These are phyloP conservation scores for Dendrocopos noguchii DNA, from an alignment of 2,113 vertebrate genomes.

Conservation along the genomic window DNA sequence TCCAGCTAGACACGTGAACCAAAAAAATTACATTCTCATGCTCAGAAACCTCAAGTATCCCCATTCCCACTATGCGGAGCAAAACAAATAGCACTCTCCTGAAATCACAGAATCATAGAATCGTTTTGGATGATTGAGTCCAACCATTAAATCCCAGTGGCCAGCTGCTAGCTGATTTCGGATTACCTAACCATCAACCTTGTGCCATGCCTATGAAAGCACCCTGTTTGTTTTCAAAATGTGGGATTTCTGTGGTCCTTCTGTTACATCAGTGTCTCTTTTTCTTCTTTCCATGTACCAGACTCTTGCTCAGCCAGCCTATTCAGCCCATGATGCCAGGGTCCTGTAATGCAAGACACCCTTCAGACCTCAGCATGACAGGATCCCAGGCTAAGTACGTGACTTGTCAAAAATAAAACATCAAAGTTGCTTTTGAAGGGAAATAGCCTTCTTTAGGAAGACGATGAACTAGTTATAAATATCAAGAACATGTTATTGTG, in stretches of 20 bases:
- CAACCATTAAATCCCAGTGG: neutral
- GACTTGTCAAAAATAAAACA: neutral
- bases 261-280: neutral
- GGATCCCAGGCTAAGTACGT: conserved; percentile 80
- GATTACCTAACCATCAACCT: accelerated
- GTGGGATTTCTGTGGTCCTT: neutral
- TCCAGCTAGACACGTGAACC: accelerated
- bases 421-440: neutral
- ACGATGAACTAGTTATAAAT: neutral
- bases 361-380: conserved; percentile 69
- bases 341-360: conserved; percentile 76
- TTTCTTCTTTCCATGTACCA: conserved; percentile 5
- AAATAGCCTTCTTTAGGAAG: neutral
- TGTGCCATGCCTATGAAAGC: accelerated
- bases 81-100: neutral
- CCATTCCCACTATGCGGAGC: neutral
- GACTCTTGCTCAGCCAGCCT: conserved; percentile 82
- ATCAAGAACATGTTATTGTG: neutral
- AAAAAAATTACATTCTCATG: accelerated
- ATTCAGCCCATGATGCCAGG: conserved; percentile 86
- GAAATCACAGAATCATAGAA: neutral
- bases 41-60: neutral
- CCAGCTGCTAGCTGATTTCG: neutral
- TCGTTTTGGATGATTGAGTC: neutral
- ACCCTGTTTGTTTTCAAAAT: accelerated